Base-by-base conservation (phyloP, 2,888 invertebrate species). In the Elmis aenea region DNA sequence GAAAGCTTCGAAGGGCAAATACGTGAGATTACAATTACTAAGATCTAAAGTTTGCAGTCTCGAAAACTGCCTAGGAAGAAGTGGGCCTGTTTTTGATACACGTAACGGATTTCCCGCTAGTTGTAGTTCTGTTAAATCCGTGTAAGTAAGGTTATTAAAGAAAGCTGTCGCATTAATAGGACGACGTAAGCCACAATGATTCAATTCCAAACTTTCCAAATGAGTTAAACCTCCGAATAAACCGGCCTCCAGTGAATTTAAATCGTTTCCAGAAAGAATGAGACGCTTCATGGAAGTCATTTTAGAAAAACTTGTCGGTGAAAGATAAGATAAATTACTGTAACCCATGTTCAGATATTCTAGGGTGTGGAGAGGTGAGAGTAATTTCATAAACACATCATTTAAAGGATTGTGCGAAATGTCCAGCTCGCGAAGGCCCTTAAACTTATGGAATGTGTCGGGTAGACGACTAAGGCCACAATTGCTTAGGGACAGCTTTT, bases 291-390 rank as follows among this genome's bases (percentile, higher is more conserved):
- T 71, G 5, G 77, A 75, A 1, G 77, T 77, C 81, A 83, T 83
- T 55, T 78, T 76, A 3, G 80, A 73, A 55, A 83, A 84, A 2
- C 79, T 76, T 15, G 77, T 72, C 20, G 78, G 79, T 1, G 78
- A 76, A 33, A 83, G 70, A 45, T 75, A 72, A 0, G 79, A 79
- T 2, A 83, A 67, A 56, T 80, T 77, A 61, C 82, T 82, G 57
- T 81, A 81, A 3, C 83, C 81, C 82, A 84, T 83, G 59, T 83
- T 81, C 2, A 83, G 66, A 53, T 79, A 81, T 59, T 81, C 78
- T 16, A 84, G 64, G 8, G 78, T 77, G 39, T 77, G 75, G 1
- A 83, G 61, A 0, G 83, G 83, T 2, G 77, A 77, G 10, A 83
- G 61, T 13, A 83, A 59, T 50, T 73, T 74, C 4, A 79, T 77